Evolutionary conservation across 1,140 invertebrate genomes (phyloP).

Genomic region (Sitobion miscanthi): DNA sequence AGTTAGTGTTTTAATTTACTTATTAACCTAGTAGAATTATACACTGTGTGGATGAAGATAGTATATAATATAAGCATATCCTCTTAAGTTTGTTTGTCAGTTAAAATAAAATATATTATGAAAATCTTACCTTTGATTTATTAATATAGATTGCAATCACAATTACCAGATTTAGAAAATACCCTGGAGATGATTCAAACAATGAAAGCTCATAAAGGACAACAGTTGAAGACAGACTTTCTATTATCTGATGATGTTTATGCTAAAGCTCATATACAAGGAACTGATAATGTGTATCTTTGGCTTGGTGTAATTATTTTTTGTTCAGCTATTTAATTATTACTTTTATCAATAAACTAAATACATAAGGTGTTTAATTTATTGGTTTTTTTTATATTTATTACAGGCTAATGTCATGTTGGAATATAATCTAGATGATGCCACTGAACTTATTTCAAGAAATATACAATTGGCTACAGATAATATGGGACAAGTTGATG

Average conservation of each 20-base stretch:
- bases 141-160: constrained; percentile 73
- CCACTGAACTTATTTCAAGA: constrained; percentile 82
- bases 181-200: constrained; percentile 92
- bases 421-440: constrained; percentile 94
- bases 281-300: constrained; percentile 93
- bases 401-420: constrained; percentile 94
- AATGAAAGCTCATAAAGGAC: constrained; percentile 79
- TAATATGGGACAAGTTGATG: constrained; percentile 64
- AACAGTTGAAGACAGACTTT: constrained; percentile 86
- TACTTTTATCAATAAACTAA: not conserved
- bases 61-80: not conserved
- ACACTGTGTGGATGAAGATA: too few relatives aligned
- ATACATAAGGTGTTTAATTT: not conserved
- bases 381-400: constrained; percentile 54
- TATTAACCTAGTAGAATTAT: not conserved
- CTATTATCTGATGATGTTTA: constrained; percentile 95
- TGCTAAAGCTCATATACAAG: constrained; percentile 84
- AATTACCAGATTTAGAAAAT: constrained; percentile 92
- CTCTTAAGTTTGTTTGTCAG: not conserved
- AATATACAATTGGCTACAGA: constrained; percentile 88
- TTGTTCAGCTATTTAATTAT: not conserved
- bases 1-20: not conserved
- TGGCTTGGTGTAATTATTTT: constrained; percentile 84
- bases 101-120: constrained; percentile 39
- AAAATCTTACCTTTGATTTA: constrained; percentile 57